Percentiles rank a stretch among this genome's conserved stretches.
phyloP scores from a whole-genome alignment of 2,113 vertebrate species.

The Bubalus kerabau region DNA sequence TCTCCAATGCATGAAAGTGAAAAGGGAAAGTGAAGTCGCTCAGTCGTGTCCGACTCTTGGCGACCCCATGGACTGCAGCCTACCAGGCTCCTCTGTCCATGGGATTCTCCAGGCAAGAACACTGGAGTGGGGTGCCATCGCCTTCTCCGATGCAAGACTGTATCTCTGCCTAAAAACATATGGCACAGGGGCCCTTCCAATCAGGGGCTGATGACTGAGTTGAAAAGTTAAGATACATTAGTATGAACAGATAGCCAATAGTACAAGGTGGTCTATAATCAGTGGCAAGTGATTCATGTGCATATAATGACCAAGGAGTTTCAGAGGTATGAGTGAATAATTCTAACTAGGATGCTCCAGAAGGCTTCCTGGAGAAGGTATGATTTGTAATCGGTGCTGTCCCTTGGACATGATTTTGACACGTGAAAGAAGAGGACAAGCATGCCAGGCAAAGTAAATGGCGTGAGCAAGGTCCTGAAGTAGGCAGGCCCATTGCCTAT shows the following conservation, averaged over 20 bases:
- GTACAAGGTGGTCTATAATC: background rate
- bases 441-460: background rate
- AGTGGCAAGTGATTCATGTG: slow-evolving; percentile 1
- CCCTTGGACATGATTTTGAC: slow-evolving; percentile 4
- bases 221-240: background rate
- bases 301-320: slow-evolving; percentile 3
- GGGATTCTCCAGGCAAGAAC: too few relatives aligned
- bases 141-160: background rate
- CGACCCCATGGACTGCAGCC: too few relatives aligned
- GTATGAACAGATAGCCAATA: background rate
- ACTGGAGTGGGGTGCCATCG: too few relatives aligned
- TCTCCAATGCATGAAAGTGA: too few relatives aligned
- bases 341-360: background rate
- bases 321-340: background rate
- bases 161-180: background rate
- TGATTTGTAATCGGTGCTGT: background rate
- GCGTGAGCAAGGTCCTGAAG: background rate
- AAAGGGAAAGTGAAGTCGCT: too few relatives aligned
- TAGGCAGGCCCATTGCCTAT: background rate
- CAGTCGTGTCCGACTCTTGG: too few relatives aligned
- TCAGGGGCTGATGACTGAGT: background rate
- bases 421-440: background rate
- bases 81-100: too few relatives aligned
- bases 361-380: background rate
- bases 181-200: background rate